Percentiles rank a stretch among this genome's conserved stretches.
These are phyloP conservation scores for Glyptemys insculpta DNA, from an alignment of 2,797 vertebrate genomes.

Conservation along the genomic window DNA sequence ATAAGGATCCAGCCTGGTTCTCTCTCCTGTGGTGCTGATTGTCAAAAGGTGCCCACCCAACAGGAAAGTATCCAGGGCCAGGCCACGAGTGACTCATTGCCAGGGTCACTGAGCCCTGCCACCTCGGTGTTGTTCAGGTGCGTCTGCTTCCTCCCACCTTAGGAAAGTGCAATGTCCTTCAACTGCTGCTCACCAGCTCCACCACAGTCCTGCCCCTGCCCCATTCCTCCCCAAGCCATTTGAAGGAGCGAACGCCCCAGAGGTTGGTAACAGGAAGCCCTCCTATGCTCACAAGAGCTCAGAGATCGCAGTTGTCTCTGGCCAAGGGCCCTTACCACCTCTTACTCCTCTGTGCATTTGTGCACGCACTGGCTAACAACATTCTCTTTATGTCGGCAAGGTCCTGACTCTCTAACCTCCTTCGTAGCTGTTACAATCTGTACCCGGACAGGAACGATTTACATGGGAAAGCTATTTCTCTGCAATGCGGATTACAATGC, in stretches of 20 bases:
- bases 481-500: conserved; percentile 70
- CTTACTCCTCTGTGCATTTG: background rate
- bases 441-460: conserved; percentile 32
- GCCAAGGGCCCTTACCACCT: background rate
- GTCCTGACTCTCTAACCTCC: conserved; percentile 46
- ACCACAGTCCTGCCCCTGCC: too few relatives aligned
- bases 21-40: background rate
- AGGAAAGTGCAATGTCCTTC: background rate
- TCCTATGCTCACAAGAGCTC: too few relatives aligned
- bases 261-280: too few relatives aligned
- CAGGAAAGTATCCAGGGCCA: too few relatives aligned
- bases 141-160: background rate
- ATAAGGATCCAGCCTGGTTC: background rate
- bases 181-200: too few relatives aligned
- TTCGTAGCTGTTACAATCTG: conserved; percentile 56
- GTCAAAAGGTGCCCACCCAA: background rate
- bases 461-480: conserved; percentile 71
- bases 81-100: too few relatives aligned
- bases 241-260: too few relatives aligned
- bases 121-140: fast-evolving
- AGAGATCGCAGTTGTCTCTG: too few relatives aligned
- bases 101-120: too few relatives aligned
- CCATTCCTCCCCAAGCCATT: too few relatives aligned
- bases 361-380: too few relatives aligned
- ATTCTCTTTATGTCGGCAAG: background rate